Evolutionary conservation across 2,888 invertebrate species (phyloP), one percentile per base, ranked within the genome.

Genomic region (Netelia fuscicornis): DNA sequence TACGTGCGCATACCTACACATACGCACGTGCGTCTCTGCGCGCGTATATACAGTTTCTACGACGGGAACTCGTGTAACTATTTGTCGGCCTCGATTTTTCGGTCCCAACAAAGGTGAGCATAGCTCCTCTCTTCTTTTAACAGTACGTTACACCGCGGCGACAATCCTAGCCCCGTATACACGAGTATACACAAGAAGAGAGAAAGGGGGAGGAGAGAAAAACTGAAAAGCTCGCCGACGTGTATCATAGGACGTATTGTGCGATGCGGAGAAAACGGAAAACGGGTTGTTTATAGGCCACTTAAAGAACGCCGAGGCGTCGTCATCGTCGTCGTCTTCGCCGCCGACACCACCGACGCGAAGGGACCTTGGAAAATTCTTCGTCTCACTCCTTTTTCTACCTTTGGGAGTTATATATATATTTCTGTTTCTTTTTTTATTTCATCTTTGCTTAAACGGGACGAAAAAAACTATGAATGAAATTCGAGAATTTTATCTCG

Each of bases 251-350:
- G 9, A 60, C 68, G 23, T 64, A 64, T 71, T 37, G 10, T 17
- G 11, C 62, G 42, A 67, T 54, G 65, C 67, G 25, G 60, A 44
- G 65, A 74, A 60, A 82, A 75, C 81, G 86, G 85, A 87, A 85
- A 83, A 72, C 52, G 70, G 80, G 80, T 88, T 85, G 88, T 89
- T 89, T 89, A 88, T 88, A 84, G 88, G 82, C 88, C 87, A 89
- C 88, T 89, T 89, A 85, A 89, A 86, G 70, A 80, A 81, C 37
- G 6, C 20, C 20, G 37, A 37, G 37, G 37, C 37, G 37, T 37
- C 37, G 37, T 6, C 37, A 6, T 37, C 37, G 37, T 37, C 37
- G 37, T 6, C 37, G 37, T 2, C 37, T 5, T 3, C 30, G 2
- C 3, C 30, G 3, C 30, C 30, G 3, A 68, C 83, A 56, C 62